Evolutionary conservation across 2,113 vertebrate species (phyloP).

Genomic region (Geococcyx californianus): DNA sequence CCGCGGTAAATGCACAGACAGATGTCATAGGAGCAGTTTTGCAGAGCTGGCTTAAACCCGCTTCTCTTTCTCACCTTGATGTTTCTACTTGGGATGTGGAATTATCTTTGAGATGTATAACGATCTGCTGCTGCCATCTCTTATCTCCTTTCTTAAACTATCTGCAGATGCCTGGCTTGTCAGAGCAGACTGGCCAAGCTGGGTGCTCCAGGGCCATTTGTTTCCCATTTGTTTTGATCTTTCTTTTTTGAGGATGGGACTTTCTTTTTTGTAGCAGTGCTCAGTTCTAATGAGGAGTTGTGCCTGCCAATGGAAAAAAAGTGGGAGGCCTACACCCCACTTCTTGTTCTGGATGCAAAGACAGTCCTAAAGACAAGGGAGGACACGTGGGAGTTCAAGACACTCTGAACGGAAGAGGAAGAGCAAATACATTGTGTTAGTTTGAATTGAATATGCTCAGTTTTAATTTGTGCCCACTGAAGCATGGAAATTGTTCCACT

Average conservation of each 20-base stretch:
- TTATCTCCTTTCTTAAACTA: background rate
- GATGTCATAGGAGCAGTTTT: background rate
- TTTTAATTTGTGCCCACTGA: background rate
- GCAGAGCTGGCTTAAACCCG: background rate
- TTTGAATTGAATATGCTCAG: background rate
- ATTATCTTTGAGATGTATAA: background rate
- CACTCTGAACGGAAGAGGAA: background rate
- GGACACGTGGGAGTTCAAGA: background rate
- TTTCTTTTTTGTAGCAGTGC: background rate
- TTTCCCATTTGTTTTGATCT: background rate
- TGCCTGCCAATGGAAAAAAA: background rate
- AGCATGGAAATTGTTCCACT: background rate
- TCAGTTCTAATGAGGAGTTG: background rate
- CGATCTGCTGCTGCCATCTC: background rate
- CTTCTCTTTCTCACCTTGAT: background rate
- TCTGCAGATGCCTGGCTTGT: background rate
- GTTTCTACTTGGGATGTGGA: background rate
- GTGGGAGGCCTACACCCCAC: background rate
- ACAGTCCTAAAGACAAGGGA: background rate
- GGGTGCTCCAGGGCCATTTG: fast-evolving
- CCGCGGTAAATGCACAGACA: background rate
- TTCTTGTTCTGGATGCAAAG: background rate
- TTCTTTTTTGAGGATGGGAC: background rate
- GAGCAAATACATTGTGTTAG: background rate
- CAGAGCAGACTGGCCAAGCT: background rate